These are phyloP conservation scores for Zosterops borbonicus DNA, from an alignment of 2,113 vertebrate species.

Conservation along the genomic window DNA sequence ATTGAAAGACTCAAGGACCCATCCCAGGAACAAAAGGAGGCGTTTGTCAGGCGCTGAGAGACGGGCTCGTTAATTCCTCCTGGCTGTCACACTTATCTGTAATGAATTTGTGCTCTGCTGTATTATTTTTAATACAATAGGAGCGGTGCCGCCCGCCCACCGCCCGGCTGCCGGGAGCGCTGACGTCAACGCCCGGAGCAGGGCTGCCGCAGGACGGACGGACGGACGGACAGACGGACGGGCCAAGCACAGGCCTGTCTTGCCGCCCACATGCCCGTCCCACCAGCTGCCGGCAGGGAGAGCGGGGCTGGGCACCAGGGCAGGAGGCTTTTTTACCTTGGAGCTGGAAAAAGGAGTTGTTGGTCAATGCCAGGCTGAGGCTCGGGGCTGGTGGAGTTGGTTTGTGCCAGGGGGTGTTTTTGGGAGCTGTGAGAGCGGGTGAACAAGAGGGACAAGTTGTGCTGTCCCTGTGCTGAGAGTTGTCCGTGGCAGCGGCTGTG, in stretches of 20 bases:
- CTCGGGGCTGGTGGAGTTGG: fast-evolving
- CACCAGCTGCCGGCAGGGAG: background rate
- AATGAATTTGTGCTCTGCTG: conserved; percentile 70
- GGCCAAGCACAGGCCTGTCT: background rate
- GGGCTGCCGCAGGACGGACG: conserved; percentile 17
- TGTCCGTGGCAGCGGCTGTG: fast-evolving
- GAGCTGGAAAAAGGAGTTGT: background rate
- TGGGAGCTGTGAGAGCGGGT: background rate
- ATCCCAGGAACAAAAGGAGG: conserved; percentile 68
- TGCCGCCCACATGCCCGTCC: background rate
- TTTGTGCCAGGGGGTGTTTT: fast-evolving
- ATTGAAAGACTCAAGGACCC: conserved; percentile 59
- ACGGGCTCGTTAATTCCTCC: conserved; percentile 67
- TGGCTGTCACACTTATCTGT: conserved; percentile 69
- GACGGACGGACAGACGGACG: background rate
- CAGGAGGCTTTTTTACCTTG: background rate
- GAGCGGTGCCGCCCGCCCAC: conserved; percentile 59
- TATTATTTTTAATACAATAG: conserved; percentile 74
- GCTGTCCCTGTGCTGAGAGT: background rate
- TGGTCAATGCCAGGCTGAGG: background rate
- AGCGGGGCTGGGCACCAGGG: fast-evolving
- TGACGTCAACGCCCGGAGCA: conserved; percentile 38
- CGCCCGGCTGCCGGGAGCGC: conserved; percentile 47
- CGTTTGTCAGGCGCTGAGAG: conserved; percentile 65
- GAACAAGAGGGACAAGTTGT: background rate